Base-by-base conservation (phyloP, 2,797 vertebrate genomes). In the Phoxinus dragarum region DNA sequence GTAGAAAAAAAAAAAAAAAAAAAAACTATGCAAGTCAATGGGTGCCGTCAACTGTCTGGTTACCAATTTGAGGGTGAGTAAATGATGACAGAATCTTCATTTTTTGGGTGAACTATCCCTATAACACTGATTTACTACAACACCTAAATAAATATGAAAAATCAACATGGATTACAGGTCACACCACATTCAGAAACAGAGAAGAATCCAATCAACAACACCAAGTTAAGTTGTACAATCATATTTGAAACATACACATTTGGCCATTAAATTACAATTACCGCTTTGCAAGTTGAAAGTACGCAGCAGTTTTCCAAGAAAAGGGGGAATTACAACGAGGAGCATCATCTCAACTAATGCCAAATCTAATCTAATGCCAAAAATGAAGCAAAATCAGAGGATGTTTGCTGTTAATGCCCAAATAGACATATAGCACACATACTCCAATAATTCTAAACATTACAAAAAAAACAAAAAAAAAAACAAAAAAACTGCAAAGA, bases 61-160 rank as follows among this genome's bases (percentile, higher is more conserved):
- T 34, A 7, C 31, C 31, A 34, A 66, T 49, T 17, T 17, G 64
- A 34, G 31, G 14, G 3, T 17, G 14, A 34, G 64, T 66, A 34
- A 34, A 34, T 7, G 27, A 34, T 34, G 27, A 66, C 31, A 17
- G 6, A 34, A 66, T 66, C 16, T 34, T 34, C 3, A 66, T 34
- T 66, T 66, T 66, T 31, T 66, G 27, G 27, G 6, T 66, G 27
- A 66, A 17, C n/a, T 17, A 16, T 66, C 27, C 27, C 6, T 17
- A 34, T 17, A 73, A 42, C 17, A 81, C 27, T 17, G 69, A 71
- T 71, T 83, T 44, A 80, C n/a, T 23, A 69, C 31, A 27, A 12
- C 69, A 54, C 21, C 44, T 40, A 47, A 74, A 5, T 38, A 0
- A 27, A 72, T 6, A 64, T 7, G 47, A 40, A 16, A 73, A 40